Conservation (phyloP, 2,797 vertebrate genomes). For the Zalophus californianus region DNA sequence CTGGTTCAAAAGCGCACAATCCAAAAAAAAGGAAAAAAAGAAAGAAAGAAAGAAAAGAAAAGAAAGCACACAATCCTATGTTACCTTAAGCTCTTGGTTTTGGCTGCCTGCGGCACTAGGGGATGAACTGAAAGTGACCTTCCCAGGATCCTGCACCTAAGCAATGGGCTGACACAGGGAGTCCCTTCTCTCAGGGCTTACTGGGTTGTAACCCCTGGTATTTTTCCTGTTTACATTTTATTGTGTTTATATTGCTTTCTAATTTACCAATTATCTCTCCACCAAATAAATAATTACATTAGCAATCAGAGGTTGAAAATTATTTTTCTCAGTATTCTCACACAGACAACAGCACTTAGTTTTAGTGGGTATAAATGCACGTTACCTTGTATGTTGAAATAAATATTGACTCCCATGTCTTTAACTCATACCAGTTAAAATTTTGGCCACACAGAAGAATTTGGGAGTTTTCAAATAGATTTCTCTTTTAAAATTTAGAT, state of each 20-base stretch:
- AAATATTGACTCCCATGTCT: background rate
- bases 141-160: background rate
- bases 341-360: background rate
- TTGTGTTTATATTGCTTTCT: background rate
- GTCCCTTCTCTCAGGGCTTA: background rate
- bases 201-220: background rate
- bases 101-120: background rate
- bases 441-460: background rate
- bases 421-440: constrained; percentile 6
- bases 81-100: background rate
- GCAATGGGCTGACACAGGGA: no score
- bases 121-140: background rate
- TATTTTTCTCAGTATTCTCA: background rate
- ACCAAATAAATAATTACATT: background rate
- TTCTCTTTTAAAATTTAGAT: background rate
- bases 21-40: no score
- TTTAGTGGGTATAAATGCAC: background rate
- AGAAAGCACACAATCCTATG: background rate
- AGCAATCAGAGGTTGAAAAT: background rate
- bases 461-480: background rate
- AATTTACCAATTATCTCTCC: background rate
- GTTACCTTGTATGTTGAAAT: background rate
- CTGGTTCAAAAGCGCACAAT: background rate
- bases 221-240: background rate
- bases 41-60: no score